Conservation (phyloP, 1,140 invertebrate species). For the Chymomyza costata region DNA sequence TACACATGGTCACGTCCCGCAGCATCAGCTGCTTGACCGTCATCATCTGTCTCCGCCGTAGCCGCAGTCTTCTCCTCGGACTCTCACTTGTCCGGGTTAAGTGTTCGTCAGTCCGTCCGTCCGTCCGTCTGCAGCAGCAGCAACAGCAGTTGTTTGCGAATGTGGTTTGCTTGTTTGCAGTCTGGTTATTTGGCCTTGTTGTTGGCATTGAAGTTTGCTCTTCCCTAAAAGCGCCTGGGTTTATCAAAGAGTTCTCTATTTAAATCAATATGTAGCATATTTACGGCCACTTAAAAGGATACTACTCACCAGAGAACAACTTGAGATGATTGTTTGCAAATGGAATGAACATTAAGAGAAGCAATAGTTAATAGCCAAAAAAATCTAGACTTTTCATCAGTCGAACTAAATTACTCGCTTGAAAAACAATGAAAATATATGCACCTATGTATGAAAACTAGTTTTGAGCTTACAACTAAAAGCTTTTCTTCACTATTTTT, state of each 20-base stretch:
- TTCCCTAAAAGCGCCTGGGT: not conserved
- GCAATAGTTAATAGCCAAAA: too few species aligned
- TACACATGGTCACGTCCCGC: constrained; percentile 43
- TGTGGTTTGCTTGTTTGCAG: constrained; percentile 61
- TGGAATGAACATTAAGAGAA: too few species aligned
- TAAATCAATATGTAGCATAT: constrained; percentile 58
- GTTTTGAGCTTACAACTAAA: too few species aligned
- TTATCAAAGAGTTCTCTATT: constrained; percentile 55
- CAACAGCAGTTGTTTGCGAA: constrained; percentile 53
- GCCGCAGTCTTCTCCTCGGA: not conserved
- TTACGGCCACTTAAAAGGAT: constrained; percentile 3
- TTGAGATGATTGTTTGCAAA: too few species aligned
- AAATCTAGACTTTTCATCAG: too few species aligned
- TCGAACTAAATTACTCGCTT: too few species aligned
- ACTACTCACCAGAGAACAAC: too few species aligned
- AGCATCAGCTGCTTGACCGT: constrained; percentile 29
- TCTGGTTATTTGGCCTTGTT: constrained; percentile 18
- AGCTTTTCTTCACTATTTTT: too few species aligned
- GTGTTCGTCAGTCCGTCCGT: not conserved
- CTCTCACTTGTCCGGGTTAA: too few species aligned
- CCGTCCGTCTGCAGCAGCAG: not conserved
- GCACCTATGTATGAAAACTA: too few species aligned
- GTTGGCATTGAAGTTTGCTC: not conserved
- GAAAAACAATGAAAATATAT: too few species aligned
- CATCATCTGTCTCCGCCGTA: constrained; percentile 19